Conservation (phyloP, 2,888 invertebrate genomes). For the Dolomedes plantarius region DNA sequence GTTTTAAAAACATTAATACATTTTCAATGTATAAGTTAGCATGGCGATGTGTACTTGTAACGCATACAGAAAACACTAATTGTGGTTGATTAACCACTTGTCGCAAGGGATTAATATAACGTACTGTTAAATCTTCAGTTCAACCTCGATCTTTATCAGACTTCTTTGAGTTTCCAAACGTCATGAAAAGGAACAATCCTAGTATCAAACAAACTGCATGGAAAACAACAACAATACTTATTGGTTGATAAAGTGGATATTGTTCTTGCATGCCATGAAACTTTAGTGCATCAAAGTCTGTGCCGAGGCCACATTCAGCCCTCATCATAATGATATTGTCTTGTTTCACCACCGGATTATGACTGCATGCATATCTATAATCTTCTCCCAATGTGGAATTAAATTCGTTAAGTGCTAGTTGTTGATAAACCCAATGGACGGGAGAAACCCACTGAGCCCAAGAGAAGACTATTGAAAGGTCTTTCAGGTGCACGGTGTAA, state of each 20-base stretch:
- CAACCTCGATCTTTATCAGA: slow-evolving; percentile 39
- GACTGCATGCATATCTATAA: slow-evolving; percentile 75
- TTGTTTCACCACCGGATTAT: slow-evolving; percentile 86
- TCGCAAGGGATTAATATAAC: neutral
- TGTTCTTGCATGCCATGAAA: slow-evolving; percentile 42
- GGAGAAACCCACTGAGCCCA: slow-evolving; percentile 83
- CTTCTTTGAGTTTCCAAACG: slow-evolving; percentile 37
- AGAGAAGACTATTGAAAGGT: slow-evolving; percentile 82
- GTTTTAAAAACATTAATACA: neutral
- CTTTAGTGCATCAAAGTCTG: slow-evolving; percentile 51
- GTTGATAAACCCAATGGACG: slow-evolving; percentile 84
- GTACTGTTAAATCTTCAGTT: no score
- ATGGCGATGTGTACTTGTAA: neutral
- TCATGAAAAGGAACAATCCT: slow-evolving; percentile 54
- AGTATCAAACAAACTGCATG: slow-evolving; percentile 45
- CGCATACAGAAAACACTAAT: no score
- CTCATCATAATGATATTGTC: slow-evolving; percentile 83
- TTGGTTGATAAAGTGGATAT: slow-evolving; percentile 60
- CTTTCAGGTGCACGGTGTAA: slow-evolving; percentile 83
- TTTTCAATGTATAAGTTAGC: neutral
- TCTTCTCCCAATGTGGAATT: slow-evolving; percentile 65
- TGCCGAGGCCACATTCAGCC: slow-evolving; percentile 74
- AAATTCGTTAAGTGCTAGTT: slow-evolving; percentile 78
- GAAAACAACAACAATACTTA: slow-evolving; percentile 57
- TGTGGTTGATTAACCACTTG: neutral